Evolutionary conservation across 2,888 invertebrate species (phyloP).

Genomic region (Eumacrocentrus americanus): DNA sequence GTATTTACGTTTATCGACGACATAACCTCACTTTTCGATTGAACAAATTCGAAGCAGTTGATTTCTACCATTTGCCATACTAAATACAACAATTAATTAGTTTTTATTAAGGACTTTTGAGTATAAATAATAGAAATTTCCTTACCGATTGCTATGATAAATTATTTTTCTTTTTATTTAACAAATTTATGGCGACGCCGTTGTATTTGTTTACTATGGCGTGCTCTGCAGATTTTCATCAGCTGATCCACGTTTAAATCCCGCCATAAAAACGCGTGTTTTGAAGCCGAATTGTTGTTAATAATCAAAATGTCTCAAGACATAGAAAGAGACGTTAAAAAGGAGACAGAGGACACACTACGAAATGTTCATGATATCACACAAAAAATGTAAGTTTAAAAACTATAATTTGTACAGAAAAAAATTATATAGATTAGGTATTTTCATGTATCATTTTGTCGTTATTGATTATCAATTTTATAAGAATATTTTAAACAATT

Average conservation of each 20-base stretch:
- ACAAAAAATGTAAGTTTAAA: constrained; percentile 38
- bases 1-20: neutral
- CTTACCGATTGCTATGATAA: too few species aligned
- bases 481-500: constrained; percentile 21
- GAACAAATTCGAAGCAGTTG: neutral
- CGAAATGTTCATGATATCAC: constrained; percentile 35
- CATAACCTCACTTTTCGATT: neutral
- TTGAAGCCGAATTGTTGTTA: neutral
- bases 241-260: too few species aligned
- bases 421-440: too few species aligned
- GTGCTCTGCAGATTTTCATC: too few species aligned
- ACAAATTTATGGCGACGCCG: too few species aligned
- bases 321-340: constrained; percentile 24
- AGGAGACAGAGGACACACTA: constrained; percentile 39
- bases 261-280: too few species aligned
- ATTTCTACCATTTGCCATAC: neutral
- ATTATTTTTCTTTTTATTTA: too few species aligned
- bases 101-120: too few species aligned
- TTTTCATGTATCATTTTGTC: neutral
- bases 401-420: too few species aligned
- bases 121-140: too few species aligned
- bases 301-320: constrained; percentile 23
- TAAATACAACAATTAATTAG: neutral
- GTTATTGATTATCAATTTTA: neutral
- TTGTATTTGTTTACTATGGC: too few species aligned